Percentiles rank a stretch among this genome's conserved stretches.
phyloP scores from a whole-genome alignment of 2,113 vertebrate species.

The Apteryx mantelli region DNA sequence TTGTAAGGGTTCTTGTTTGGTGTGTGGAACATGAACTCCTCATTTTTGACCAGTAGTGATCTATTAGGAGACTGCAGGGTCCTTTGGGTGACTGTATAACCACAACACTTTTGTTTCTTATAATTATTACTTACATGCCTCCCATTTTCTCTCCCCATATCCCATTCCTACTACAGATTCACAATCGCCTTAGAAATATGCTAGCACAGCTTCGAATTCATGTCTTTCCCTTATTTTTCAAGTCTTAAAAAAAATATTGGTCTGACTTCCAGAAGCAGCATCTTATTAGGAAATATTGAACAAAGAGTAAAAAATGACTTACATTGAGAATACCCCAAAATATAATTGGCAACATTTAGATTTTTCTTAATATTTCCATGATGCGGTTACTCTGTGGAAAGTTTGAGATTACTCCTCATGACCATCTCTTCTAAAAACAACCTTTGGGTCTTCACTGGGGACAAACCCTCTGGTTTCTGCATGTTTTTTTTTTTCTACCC shows the following conservation, averaged over 20 bases:
- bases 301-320: background rate
- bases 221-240: background rate
- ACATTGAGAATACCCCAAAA: background rate
- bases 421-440: background rate
- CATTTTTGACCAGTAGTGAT: background rate
- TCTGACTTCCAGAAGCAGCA: background rate
- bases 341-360: background rate
- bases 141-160: background rate
- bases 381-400: background rate
- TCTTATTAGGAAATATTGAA: background rate
- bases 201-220: background rate
- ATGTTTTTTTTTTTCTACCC: background rate
- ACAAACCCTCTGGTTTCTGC: background rate
- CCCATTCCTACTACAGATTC: background rate
- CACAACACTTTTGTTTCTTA: background rate
- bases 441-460: background rate
- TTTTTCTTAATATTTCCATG: background rate
- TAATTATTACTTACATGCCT: background rate
- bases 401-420: background rate
- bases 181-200: background rate
- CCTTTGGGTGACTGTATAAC: background rate
- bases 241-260: background rate
- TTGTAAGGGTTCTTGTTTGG: background rate
- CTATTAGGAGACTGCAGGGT: background rate
- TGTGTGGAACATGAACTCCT: background rate